phyloP scores from a whole-genome alignment of 1,140 invertebrate species.

The Drosophila murphyi region DNA sequence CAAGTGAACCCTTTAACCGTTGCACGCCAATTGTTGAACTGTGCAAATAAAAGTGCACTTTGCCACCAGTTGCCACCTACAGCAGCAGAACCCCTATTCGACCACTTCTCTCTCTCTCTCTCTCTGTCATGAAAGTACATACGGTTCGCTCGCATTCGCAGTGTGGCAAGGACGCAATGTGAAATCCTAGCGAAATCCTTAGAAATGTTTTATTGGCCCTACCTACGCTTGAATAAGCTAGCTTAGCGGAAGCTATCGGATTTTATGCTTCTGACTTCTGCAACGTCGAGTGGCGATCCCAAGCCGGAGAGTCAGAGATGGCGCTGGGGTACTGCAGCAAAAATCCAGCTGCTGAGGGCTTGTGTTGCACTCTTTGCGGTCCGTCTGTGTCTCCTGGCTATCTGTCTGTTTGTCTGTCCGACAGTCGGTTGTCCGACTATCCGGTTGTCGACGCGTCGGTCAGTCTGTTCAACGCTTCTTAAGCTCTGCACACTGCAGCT shows the following conservation, averaged over 20 bases:
- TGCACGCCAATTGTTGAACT: slow-evolving; percentile 49
- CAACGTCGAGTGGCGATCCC: slow-evolving; percentile 52
- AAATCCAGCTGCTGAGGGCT: slow-evolving; percentile 35
- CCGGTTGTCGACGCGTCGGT: slow-evolving; percentile 32
- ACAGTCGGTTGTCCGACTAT: slow-evolving; percentile 35
- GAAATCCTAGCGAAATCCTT: slow-evolving; percentile 78
- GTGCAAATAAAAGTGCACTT: slow-evolving; percentile 57
- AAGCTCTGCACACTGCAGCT: slow-evolving; percentile 71
- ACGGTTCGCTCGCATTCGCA: slow-evolving; percentile 6
- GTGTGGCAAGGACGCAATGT: slow-evolving; percentile 37
- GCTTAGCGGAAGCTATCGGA: slow-evolving; percentile 83
- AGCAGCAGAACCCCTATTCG: not conserved
- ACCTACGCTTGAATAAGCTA: slow-evolving; percentile 81
- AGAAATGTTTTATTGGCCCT: slow-evolving; percentile 83
- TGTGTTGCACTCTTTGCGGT: slow-evolving; percentile 53
- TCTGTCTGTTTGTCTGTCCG: slow-evolving; percentile 18
- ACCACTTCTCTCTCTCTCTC: too few species aligned
- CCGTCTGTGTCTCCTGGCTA: slow-evolving; percentile 22
- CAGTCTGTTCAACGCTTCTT: slow-evolving; percentile 58
- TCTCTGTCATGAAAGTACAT: not conserved
- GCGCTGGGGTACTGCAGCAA: slow-evolving; percentile 26
- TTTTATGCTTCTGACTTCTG: slow-evolving; percentile 82
- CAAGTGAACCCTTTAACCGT: slow-evolving; percentile 56
- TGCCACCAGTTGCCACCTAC: slow-evolving; percentile 37
- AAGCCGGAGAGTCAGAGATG: slow-evolving; percentile 22